Percentiles rank a stretch among this genome's conserved stretches.
phyloP scores from a whole-genome alignment of 2,797 vertebrate genomes.

The Fratercula arctica region DNA sequence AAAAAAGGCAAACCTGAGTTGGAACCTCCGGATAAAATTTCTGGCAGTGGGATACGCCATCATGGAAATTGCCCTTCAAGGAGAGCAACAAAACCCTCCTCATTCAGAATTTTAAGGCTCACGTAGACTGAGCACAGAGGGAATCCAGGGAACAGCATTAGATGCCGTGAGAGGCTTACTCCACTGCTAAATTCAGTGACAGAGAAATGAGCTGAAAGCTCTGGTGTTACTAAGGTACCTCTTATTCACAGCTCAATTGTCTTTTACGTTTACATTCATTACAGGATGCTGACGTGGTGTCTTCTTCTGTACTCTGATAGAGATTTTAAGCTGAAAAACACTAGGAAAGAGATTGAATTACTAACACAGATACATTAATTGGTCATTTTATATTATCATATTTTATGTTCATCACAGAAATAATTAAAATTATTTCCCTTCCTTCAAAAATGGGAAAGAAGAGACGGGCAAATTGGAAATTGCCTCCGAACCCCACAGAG shows the following conservation, averaged over 20 bases:
- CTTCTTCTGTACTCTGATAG: background rate
- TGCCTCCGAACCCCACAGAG: background rate
- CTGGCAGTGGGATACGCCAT: background rate
- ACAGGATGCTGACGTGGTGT: background rate
- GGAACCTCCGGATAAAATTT: background rate
- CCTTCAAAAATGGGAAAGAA: background rate
- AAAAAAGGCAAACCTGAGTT: constrained; percentile 3
- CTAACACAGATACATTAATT: background rate
- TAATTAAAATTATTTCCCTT: background rate
- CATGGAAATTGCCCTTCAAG: background rate
- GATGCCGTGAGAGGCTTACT: background rate
- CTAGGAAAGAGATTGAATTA: background rate
- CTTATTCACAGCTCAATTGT: background rate
- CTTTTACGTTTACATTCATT: background rate
- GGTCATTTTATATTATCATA: background rate
- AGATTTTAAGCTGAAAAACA: background rate
- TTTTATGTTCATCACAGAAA: background rate
- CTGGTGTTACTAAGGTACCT: background rate
- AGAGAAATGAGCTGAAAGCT: background rate
- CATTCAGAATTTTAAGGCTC: background rate
- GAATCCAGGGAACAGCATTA: background rate
- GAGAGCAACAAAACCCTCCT: background rate
- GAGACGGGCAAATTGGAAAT: background rate
- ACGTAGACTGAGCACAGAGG: background rate
- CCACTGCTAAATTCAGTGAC: background rate